Evolutionary conservation across 2,888 invertebrate species (phyloP).

Genomic region (Cartodere bifasciata): DNA sequence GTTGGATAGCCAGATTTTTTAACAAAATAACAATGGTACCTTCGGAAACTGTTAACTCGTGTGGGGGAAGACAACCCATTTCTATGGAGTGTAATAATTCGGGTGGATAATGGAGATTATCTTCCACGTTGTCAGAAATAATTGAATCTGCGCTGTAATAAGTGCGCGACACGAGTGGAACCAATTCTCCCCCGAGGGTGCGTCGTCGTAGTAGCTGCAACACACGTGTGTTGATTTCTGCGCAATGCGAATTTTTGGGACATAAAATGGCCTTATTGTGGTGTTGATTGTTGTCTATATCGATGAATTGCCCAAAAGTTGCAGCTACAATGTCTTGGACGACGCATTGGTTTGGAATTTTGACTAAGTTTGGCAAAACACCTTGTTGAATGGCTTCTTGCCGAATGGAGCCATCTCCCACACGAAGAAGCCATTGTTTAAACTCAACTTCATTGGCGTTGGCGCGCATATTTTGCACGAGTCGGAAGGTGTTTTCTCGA

Average conservation of each 20-base stretch:
- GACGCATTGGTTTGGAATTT: too few species aligned
- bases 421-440: background rate
- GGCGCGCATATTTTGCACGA: too few species aligned
- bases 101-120: background rate
- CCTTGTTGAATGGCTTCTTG: background rate
- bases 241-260: background rate
- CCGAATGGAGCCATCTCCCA: too few species aligned
- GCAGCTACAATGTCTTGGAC: background rate
- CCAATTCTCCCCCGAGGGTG: background rate
- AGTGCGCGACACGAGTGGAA: background rate
- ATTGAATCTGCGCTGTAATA: slow-evolving; percentile 1
- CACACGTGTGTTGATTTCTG: background rate
- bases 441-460: slow-evolving; percentile 6
- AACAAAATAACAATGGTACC: slow-evolving; percentile 14
- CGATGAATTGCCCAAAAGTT: too few species aligned
- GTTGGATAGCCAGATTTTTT: slow-evolving; percentile 10
- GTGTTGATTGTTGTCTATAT: too few species aligned
- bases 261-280: too few species aligned
- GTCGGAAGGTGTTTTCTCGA: slow-evolving; percentile 3
- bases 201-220: background rate
- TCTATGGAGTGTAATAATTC: background rate
- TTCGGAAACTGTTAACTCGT: slow-evolving; percentile 3
- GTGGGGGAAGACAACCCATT: background rate
- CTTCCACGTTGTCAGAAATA: background rate
- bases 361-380: too few species aligned